These are phyloP conservation scores for Aporophyla nigra DNA, from an alignment of 2,888 invertebrate genomes.

Conservation along the genomic window DNA sequence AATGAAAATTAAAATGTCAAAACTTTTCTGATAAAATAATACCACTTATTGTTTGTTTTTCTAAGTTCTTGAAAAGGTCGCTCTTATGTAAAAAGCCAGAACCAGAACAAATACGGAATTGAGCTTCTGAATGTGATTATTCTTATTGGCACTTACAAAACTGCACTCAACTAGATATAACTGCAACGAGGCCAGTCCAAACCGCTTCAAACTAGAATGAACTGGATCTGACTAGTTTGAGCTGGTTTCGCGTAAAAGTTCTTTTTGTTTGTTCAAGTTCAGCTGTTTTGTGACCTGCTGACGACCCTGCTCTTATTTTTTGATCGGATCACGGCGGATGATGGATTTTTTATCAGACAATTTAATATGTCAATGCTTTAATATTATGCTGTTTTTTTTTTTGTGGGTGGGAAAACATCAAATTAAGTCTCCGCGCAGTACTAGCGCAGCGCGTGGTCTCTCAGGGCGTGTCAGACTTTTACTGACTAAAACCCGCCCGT, in stretches of 20 bases:
- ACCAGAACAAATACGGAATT: background rate
- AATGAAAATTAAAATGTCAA: background rate
- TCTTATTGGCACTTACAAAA: constrained; percentile 40
- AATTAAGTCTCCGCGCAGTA: no score
- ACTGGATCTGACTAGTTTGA: constrained; percentile 51
- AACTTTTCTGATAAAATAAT: no score
- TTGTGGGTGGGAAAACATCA: no score
- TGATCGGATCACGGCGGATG: background rate
- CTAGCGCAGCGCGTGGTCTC: no score
- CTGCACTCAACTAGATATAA: constrained; percentile 58
- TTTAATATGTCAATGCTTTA: no score
- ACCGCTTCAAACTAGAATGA: constrained; percentile 61
- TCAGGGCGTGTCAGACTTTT: no score
- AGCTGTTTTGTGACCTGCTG: constrained; percentile 43
- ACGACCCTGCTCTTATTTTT: constrained; percentile 44
- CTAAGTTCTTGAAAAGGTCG: background rate
- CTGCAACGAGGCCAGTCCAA: constrained; percentile 53
- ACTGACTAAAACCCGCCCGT: no score
- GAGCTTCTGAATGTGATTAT: constrained; percentile 5
- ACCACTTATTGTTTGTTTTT: background rate
- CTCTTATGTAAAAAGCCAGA: background rate
- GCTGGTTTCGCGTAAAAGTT: constrained; percentile 52
- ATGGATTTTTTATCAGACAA: background rate
- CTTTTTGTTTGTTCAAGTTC: constrained; percentile 59
- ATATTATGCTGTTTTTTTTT: no score